Evolutionary conservation across 2,888 invertebrate genomes (phyloP).

Genomic region (Morpho helenor): DNA sequence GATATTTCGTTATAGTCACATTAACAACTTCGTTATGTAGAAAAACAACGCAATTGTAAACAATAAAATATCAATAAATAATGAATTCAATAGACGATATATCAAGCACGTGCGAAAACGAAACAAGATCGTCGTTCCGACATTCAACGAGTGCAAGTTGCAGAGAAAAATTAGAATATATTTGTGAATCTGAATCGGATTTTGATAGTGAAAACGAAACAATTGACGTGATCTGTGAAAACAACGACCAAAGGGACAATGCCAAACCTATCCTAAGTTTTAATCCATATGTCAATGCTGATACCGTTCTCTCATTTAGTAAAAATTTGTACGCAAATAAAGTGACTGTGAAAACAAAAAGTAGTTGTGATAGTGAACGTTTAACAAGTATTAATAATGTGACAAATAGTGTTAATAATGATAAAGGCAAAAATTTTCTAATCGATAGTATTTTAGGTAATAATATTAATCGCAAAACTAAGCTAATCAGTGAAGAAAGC

Average conservation of each 20-base stretch:
- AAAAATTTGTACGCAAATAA: slow-evolving; percentile 42
- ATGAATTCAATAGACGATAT: slow-evolving; percentile 63
- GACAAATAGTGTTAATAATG: slow-evolving; percentile 37
- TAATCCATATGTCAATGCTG: slow-evolving; percentile 38
- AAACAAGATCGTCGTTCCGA: slow-evolving; percentile 34
- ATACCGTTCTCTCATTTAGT: slow-evolving; percentile 48
- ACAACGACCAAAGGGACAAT: slow-evolving; percentile 43
- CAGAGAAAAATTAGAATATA: slow-evolving; percentile 41
- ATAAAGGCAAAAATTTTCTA: slow-evolving; percentile 74
- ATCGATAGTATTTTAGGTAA: slow-evolving; percentile 78
- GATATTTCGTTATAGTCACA: slow-evolving; percentile 5
- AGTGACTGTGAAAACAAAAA: slow-evolving; percentile 38
- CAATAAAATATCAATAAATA: slow-evolving; percentile 19
- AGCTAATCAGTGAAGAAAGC: slow-evolving; percentile 33
- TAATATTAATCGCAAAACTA: slow-evolving; percentile 39
- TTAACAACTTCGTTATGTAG: slow-evolving; percentile 7
- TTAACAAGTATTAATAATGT: slow-evolving; percentile 39
- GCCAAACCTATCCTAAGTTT: slow-evolving; percentile 34
- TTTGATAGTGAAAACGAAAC: slow-evolving; percentile 72
- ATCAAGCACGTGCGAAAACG: slow-evolving; percentile 69
- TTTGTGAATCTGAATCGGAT: slow-evolving; percentile 57
- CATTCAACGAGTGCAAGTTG: slow-evolving; percentile 30
- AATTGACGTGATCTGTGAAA: slow-evolving; percentile 70
- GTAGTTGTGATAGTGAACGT: slow-evolving; percentile 24
- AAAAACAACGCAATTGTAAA: slow-evolving; percentile 10